phyloP scores from a whole-genome alignment of 2,113 vertebrate species.

The Neotoma lepida region DNA sequence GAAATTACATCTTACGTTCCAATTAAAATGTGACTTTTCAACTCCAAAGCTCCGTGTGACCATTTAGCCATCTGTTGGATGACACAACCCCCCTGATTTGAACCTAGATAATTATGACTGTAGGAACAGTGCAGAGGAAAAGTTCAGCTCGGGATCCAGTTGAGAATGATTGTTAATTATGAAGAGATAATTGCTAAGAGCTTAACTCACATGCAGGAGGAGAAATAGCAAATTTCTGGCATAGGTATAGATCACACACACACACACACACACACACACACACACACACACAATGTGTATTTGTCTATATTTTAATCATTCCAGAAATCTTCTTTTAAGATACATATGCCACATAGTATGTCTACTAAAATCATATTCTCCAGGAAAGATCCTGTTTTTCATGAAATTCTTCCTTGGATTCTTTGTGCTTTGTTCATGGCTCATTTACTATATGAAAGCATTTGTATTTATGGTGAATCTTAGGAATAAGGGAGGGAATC shows the following conservation, averaged over 20 bases:
- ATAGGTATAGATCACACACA: neutral
- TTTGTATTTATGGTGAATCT: conserved; percentile 15
- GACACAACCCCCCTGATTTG: conserved; percentile 60
- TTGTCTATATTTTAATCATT: conserved; percentile 2
- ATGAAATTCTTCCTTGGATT: conserved; percentile 1
- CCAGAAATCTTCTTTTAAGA: conserved; percentile 5
- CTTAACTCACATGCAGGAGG: conserved; percentile 12
- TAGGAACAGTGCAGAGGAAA: conserved; percentile 49
- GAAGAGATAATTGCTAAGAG: conserved; percentile 73
- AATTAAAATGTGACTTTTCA: conserved; percentile 78
- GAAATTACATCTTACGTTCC: conserved; percentile 60
- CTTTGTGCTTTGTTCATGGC: neutral
- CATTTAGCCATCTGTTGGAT: conserved; percentile 75
- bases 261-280: neutral
- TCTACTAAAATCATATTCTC: neutral
- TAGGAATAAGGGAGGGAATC: neutral
- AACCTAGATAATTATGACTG: conserved; percentile 70
- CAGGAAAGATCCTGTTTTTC: neutral
- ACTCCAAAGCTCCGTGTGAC: conserved; percentile 51
- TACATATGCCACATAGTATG: neutral
- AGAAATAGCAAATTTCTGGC: conserved; percentile 39
- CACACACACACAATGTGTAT: neutral
- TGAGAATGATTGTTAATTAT: conserved; percentile 74
- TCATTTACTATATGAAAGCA: neutral
- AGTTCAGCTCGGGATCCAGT: conserved; percentile 63